These are phyloP conservation scores for Scaptomyza pallida DNA, from an alignment of 1,140 invertebrate genomes.

Conservation along the genomic window DNA sequence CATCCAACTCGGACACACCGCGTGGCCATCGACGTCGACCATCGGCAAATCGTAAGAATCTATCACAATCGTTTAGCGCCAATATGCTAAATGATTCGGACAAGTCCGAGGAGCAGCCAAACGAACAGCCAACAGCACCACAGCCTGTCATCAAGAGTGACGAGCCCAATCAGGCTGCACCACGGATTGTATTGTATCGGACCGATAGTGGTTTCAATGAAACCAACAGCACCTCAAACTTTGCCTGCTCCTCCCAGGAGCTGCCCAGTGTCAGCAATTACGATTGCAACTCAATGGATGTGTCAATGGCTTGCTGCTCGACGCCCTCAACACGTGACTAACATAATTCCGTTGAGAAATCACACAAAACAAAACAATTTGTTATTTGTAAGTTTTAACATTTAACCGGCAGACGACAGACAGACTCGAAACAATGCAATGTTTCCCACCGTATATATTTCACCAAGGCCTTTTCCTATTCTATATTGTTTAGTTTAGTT, in stretches of 20 bases:
- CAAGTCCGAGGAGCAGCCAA: too few species aligned
- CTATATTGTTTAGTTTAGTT: conserved; percentile 12
- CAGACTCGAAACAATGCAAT: conserved; percentile 24
- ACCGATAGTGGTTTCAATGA: conserved; percentile 83
- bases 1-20: conserved; percentile 77
- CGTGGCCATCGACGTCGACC: conserved; percentile 42
- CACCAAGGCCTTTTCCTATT: conserved; percentile 27
- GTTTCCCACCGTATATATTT: conserved; percentile 33
- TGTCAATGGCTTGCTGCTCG: conserved; percentile 73
- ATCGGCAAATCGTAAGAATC: conserved; percentile 61
- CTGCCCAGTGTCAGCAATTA: conserved; percentile 12
- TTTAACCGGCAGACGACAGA: conserved; percentile 25
- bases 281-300: conserved; percentile 43
- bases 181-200: conserved; percentile 56
- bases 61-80: conserved; percentile 77
- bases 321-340: conserved; percentile 70
- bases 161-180: conserved; percentile 4
- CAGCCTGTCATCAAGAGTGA: neutral
- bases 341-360: conserved; percentile 6
- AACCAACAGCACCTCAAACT: conserved; percentile 67
- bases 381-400: too few species aligned
- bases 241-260: conserved; percentile 54
- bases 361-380: neutral
- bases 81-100: conserved; percentile 48
- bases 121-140: conserved; percentile 1